Percentiles rank a stretch among this genome's conserved stretches.
phyloP scores from a whole-genome alignment of 2,888 invertebrate species.

The Watsonalla binaria region DNA sequence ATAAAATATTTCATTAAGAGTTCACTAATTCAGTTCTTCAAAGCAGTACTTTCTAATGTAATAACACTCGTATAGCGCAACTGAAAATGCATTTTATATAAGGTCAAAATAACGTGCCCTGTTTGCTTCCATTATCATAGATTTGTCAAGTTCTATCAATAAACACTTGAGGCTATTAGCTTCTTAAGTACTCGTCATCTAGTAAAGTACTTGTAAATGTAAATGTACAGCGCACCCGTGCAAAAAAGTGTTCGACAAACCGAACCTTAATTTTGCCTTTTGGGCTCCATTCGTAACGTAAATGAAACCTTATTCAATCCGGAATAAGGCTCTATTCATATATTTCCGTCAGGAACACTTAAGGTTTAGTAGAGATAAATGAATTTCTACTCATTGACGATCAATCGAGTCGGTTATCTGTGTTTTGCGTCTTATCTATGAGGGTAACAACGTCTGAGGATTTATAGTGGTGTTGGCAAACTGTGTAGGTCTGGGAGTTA shows the following conservation, averaged over 20 bases:
- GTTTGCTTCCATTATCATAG: too few relatives aligned
- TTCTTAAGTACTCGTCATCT: too few relatives aligned
- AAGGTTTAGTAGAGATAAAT: constrained; percentile 64
- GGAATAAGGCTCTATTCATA: constrained; percentile 20
- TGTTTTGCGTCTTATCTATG: constrained; percentile 66
- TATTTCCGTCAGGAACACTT: constrained; percentile 10
- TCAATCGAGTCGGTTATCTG: constrained; percentile 69
- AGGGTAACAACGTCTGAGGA: constrained; percentile 48
- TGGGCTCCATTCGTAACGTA: not conserved
- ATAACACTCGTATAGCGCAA: too few relatives aligned
- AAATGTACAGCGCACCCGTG: too few relatives aligned
- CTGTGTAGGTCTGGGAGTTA: constrained; percentile 3
- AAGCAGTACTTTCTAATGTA: too few relatives aligned
- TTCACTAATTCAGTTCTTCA: too few relatives aligned
- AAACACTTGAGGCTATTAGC: too few relatives aligned
- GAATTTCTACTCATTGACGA: constrained; percentile 74
- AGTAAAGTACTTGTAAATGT: too few relatives aligned
- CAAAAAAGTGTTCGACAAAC: not conserved
- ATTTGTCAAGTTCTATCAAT: too few relatives aligned
- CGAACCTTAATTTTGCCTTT: not conserved
- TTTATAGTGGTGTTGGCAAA: constrained; percentile 39
- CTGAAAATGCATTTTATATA: too few relatives aligned
- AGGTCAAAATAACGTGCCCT: too few relatives aligned
- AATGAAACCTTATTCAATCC: constrained; percentile 6
- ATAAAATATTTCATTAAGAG: too few relatives aligned